Base-by-base conservation (phyloP, 2,113 vertebrate genomes). In the Malurus elegans region DNA sequence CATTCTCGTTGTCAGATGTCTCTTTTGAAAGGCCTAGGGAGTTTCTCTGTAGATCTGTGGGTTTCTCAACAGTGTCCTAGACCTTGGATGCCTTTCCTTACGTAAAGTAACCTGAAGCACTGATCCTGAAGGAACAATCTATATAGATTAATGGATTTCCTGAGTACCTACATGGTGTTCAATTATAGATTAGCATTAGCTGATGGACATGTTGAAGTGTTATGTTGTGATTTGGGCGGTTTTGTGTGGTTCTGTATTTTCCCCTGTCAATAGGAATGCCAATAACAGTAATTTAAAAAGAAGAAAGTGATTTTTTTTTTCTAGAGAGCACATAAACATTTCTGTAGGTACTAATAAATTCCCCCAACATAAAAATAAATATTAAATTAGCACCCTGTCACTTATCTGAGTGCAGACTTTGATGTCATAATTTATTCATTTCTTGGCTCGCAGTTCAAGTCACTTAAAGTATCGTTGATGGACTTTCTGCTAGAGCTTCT, bases 161-260 rank as follows among this genome's bases (percentile, higher is more conserved):
- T 75, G 87, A 95, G 81, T 87, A 81, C 84, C 65, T 71, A 75
- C 18, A 19, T 3, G 13, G 44, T 72, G 48, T 87, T 96, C 73
- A 87, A 90, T 97, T 96, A 94, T 93, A 45, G 85, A 96, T 93
- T 91, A 93, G 17, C 76, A 70, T 93, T 92, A 93, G 57, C 58
- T 84, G 74, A 81, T 85, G 69, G 54, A 67, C 72, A 78, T 6
- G 2, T 51, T 51, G 44, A 81, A 87, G 60, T 75, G 56, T 64
- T 94, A 25, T 0, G 5, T 31, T 81, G 73, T 87, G 78, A 74
- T 94, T 79, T 81, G 71, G 53, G 19, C 57, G 85, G 54, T 44
- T 86, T 79, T 70, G 23, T 1, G 1, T 36, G 16, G 14, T 82
- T 85, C 82, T 66, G 28, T 66, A 10, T 69, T 83, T 87, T 28